phyloP scores from a whole-genome alignment of 1,140 invertebrate species.

The Dendrolimus punctatus region DNA sequence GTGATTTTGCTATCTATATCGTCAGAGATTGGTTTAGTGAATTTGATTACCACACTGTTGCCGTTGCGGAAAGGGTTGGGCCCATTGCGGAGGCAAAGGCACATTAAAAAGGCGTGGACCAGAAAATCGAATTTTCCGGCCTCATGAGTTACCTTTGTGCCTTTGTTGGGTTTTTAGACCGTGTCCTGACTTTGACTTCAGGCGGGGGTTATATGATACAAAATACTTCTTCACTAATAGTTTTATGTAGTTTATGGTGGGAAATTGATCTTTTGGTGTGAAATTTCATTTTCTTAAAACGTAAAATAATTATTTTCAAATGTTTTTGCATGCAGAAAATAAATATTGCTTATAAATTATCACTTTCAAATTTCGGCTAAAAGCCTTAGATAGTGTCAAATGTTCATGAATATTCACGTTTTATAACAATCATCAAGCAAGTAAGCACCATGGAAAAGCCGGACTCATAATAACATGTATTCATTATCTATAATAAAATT shows the following conservation, averaged over 20 bases:
- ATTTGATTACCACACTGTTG: conserved; percentile 55
- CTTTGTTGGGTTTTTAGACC: conserved; percentile 50
- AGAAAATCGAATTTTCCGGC: conserved; percentile 69
- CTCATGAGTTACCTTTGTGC: conserved; percentile 41
- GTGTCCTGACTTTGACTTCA: conserved; percentile 37
- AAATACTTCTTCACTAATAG: neutral
- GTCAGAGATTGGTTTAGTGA: conserved; percentile 48
- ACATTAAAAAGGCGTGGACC: conserved; percentile 51
- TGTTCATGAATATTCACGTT: too few species aligned
- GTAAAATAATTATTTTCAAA: too few species aligned
- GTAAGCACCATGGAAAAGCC: too few species aligned
- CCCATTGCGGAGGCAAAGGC: conserved; percentile 38
- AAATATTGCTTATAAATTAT: neutral
- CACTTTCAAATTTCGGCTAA: too few species aligned
- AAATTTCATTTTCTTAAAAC: too few species aligned
- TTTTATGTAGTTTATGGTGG: neutral
- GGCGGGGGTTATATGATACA: neutral
- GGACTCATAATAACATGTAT: neutral
- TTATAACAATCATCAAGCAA: too few species aligned
- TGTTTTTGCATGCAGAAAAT: too few species aligned
- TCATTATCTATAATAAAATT: neutral
- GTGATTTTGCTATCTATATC: conserved; percentile 45
- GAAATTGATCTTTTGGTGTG: too few species aligned
- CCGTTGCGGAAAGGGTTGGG: conserved; percentile 46
- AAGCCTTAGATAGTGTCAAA: too few species aligned